phyloP scores from a whole-genome alignment of 2,888 invertebrate species.

The Heliothis peltigera region DNA sequence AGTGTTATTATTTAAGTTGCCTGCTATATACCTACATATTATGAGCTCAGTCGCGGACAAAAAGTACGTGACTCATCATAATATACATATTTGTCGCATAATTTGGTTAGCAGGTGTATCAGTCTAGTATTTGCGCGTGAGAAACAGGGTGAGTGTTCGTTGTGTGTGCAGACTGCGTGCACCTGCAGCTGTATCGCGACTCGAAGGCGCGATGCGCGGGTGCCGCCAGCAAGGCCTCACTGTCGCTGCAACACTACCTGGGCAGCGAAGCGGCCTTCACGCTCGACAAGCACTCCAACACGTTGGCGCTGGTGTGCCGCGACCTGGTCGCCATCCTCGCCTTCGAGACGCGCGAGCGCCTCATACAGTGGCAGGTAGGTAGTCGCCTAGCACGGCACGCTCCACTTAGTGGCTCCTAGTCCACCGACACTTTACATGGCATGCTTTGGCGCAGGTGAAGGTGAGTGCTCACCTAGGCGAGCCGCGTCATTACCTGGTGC shows the following conservation, averaged over 20 bases:
- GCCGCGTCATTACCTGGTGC: slow-evolving; percentile 78
- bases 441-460: slow-evolving; percentile 76
- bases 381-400: neutral
- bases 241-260: slow-evolving; percentile 95
- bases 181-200: slow-evolving; percentile 96
- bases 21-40: too few species aligned
- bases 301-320: slow-evolving; percentile 96
- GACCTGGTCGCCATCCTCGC: slow-evolving; percentile 96
- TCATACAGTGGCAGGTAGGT: slow-evolving; percentile 95
- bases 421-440: neutral
- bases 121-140: neutral
- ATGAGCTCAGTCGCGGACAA: too few species aligned
- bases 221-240: slow-evolving; percentile 93
- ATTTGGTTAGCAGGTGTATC: too few species aligned
- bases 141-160: slow-evolving; percentile 4
- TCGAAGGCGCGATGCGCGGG: slow-evolving; percentile 91
- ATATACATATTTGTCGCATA: too few species aligned
- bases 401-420: neutral
- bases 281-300: slow-evolving; percentile 97
- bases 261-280: slow-evolving; percentile 96
- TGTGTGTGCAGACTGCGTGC: slow-evolving; percentile 93
- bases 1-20: too few species aligned
- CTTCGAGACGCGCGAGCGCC: slow-evolving; percentile 95
- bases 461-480: slow-evolving; percentile 77
- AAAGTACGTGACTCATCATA: too few species aligned